Conservation (phyloP, 2,113 vertebrate species). For the Halichoerus grypus region DNA sequence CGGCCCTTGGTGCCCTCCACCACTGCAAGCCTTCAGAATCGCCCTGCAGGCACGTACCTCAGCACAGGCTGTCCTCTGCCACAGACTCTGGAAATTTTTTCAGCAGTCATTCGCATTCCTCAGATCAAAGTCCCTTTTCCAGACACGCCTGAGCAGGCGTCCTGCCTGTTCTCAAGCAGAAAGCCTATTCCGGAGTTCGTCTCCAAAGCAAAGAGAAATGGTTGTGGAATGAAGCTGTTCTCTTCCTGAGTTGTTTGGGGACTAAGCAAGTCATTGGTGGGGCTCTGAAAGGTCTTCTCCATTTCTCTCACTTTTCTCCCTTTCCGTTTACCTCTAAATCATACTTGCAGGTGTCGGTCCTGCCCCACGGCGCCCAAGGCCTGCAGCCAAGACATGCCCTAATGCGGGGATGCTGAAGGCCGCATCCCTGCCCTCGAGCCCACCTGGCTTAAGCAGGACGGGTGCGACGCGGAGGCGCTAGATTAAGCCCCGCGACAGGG, state of each 20-base stretch:
- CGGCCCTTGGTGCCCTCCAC: too few relatives aligned
- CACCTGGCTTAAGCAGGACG: neutral
- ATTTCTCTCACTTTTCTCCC: neutral
- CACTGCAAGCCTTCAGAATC: neutral
- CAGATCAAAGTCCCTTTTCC: conserved; percentile 16
- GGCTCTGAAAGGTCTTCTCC: neutral
- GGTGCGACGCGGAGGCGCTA: neutral
- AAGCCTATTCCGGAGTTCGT: neutral
- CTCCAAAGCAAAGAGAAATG: conserved; percentile 13
- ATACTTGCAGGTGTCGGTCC: neutral
- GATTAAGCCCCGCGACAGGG: neutral
- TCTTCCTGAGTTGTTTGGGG: neutral
- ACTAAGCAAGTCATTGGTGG: neutral
- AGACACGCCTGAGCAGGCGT: neutral
- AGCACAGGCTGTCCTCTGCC: neutral
- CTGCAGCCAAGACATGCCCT: neutral
- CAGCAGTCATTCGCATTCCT: neutral
- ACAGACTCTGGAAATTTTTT: neutral
- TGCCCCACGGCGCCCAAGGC: neutral
- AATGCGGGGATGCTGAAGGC: neutral
- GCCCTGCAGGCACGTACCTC: too few relatives aligned
- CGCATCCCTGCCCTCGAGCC: too few relatives aligned
- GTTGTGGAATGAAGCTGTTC: neutral
- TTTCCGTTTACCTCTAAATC: neutral
- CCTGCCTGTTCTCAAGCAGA: neutral